Conservation (phyloP, 2,113 vertebrate genomes). For the Hippocampus guttulatus region DNA sequence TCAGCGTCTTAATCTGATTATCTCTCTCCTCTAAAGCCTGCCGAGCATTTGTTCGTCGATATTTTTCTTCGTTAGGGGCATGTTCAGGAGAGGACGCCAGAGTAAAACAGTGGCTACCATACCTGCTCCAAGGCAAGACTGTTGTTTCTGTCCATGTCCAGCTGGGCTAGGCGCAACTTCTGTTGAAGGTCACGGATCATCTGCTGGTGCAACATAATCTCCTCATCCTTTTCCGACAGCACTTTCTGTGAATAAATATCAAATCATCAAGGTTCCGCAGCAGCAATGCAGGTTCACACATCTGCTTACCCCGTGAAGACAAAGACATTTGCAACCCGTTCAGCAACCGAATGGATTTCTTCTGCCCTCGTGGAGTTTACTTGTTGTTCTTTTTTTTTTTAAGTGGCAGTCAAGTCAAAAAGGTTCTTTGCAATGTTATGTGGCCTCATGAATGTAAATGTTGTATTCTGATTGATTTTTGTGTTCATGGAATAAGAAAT, state of each 20-base stretch:
- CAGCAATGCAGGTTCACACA: not conserved
- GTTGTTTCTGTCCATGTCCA: constrained; percentile 88
- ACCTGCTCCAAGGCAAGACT: constrained; percentile 90
- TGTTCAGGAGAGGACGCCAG: not conserved
- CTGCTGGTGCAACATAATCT: constrained; percentile 86
- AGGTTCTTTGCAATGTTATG: no score
- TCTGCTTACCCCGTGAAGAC: not conserved
- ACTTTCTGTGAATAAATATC: constrained; percentile 73
- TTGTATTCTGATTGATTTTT: no score
- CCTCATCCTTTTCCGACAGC: constrained; percentile 87
- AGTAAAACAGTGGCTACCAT: not conserved
- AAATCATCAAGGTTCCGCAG: not conserved
- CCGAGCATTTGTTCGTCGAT: not conserved
- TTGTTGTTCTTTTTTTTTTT: not conserved
- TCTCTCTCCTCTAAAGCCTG: constrained; percentile 90
- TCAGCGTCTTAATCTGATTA: constrained; percentile 85
- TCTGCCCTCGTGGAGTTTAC: not conserved
- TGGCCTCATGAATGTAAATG: no score
- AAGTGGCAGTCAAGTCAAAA: no score
- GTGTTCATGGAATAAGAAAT: no score
- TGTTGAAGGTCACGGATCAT: constrained; percentile 83
- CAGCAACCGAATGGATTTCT: not conserved
- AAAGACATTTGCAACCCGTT: not conserved
- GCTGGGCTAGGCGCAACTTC: constrained; percentile 79
- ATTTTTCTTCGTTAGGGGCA: not conserved